Evolutionary conservation across 2,888 invertebrate species (phyloP), one percentile per base, ranked within the genome.

Genomic region (Euphydryas editha): DNA sequence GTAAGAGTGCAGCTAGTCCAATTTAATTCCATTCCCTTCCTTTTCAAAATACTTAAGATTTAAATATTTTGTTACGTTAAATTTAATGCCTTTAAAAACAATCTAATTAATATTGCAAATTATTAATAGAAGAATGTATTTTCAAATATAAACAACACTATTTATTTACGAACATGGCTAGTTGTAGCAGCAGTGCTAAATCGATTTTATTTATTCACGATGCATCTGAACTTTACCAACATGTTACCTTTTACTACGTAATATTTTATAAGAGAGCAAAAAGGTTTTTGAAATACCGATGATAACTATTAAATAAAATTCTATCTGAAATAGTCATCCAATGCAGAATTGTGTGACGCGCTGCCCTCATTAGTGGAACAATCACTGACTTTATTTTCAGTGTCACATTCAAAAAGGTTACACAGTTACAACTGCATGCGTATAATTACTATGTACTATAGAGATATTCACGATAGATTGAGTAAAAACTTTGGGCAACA

Each of bases 131-230:
- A 11, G 5, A 20, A 49, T 49, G 15, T 15, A 47, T 47, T 47
- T 47, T 47, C 6, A 13, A 15, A 49, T 21, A 15, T 20, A 6
- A 21, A 21, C 15, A 20, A 24, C 21, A 49, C 21, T 24, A 4
- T 15, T 42, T 42, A 42, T 44, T n/a, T 44, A 44, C 42, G 42
- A 44, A 44, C n/a, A n/a, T 39, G 3, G 39, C 15, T 44, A 44
- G n/a, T 44, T 2, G 42, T 44, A 44, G 15, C 6, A n/a, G 6
- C 42, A 44, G n/a, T 15, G 42, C 6, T 44, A 44, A 44, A 44
- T n/a, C n/a, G 42, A 44, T n/a, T 44, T 44, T 44, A 44, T 44
- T 44, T 44, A 44, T 44, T 44, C 42, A 44, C 42, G 42, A 51
- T 24, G 15, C 6, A 24, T 5, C 49, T 6, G 24, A 49, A 49